A percentile compares a stretch with the other conserved stretches of the same genome.
Evolutionary conservation across 2,888 invertebrate species (phyloP).

Genomic region (Melipona beecheii): DNA sequence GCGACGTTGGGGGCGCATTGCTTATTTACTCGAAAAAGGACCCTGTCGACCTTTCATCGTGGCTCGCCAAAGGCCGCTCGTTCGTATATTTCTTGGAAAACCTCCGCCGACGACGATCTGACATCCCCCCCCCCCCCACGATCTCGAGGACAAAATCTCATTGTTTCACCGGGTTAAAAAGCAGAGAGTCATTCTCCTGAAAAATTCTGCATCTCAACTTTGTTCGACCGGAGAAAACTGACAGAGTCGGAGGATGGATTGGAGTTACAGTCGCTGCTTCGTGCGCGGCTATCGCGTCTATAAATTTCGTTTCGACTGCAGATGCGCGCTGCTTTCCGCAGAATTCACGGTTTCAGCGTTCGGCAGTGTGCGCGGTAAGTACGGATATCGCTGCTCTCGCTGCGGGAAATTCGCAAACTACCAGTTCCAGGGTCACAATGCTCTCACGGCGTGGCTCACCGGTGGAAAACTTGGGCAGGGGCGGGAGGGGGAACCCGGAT

Average conservation of each 20-base stretch:
- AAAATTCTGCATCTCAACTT: too few relatives aligned
- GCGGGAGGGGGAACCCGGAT: conserved; percentile 44
- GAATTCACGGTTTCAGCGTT: background rate
- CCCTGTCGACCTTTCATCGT: conserved; percentile 60
- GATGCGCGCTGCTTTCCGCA: too few relatives aligned
- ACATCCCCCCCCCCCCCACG: conserved; percentile 23
- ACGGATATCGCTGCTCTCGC: conserved; percentile 26
- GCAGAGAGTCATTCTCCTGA: too few relatives aligned
- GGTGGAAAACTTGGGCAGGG: conserved; percentile 18
- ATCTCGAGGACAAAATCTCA: background rate
- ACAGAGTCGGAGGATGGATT: too few relatives aligned
- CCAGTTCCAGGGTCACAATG: conserved; percentile 56
- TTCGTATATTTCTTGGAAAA: conserved; percentile 54
- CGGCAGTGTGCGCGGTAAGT: conserved; percentile 34
- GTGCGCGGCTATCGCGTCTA: too few relatives aligned
- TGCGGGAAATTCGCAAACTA: conserved; percentile 57
- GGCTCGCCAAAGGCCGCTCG: conserved; percentile 37
- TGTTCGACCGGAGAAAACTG: too few relatives aligned
- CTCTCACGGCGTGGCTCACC: conserved; percentile 18
- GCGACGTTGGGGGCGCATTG: conserved; percentile 14
- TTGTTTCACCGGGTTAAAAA: too few relatives aligned
- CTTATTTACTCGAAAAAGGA: conserved; percentile 67
- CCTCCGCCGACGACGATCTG: conserved; percentile 49
- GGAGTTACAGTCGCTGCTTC: too few relatives aligned
- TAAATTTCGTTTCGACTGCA: too few relatives aligned